These are phyloP conservation scores for Scelioninae gen. 2 DNA, from an alignment of 2,888 invertebrate species.

Conservation along the genomic window DNA sequence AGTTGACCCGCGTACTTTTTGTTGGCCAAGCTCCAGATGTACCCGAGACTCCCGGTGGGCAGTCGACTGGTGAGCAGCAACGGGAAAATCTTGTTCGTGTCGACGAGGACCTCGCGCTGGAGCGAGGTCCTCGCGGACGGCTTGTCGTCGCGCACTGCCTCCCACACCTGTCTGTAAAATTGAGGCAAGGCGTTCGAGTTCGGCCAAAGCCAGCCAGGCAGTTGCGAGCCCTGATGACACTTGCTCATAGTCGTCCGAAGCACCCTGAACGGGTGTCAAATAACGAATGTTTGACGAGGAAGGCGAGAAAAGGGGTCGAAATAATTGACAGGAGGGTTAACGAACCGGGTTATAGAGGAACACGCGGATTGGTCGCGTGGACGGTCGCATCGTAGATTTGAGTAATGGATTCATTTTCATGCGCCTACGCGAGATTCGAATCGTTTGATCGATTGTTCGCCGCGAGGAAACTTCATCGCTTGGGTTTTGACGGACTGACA, in stretches of 20 bases:
- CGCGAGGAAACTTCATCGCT: too few relatives aligned
- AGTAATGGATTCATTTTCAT: not conserved
- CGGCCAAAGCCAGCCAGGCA: conserved; percentile 75
- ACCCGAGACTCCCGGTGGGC: conserved; percentile 75
- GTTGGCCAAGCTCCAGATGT: conserved; percentile 76
- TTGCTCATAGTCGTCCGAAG: too few relatives aligned
- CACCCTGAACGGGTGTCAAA: too few relatives aligned
- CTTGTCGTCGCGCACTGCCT: conserved; percentile 72
- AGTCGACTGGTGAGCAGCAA: conserved; percentile 76
- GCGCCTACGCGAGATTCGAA: not conserved
- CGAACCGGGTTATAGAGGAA: conserved; percentile 12
- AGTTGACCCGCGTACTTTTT: conserved; percentile 75
- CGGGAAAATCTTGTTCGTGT: conserved; percentile 75
- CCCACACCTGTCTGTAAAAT: conserved; percentile 75
- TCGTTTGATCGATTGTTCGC: not conserved
- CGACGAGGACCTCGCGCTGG: conserved; percentile 70
- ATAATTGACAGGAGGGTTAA: conserved; percentile 5
- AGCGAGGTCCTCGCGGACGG: conserved; percentile 61
- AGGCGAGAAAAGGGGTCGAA: not conserved
- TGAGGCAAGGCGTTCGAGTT: conserved; percentile 73
- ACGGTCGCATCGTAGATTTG: conserved; percentile 1
- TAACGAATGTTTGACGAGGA: not conserved
- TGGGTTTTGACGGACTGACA: too few relatives aligned
- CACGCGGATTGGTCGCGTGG: conserved; percentile 6
- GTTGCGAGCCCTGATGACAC: conserved; percentile 67